phyloP scores from a whole-genome alignment of 2,888 invertebrate species.

The Drosophila nr. medialis region DNA sequence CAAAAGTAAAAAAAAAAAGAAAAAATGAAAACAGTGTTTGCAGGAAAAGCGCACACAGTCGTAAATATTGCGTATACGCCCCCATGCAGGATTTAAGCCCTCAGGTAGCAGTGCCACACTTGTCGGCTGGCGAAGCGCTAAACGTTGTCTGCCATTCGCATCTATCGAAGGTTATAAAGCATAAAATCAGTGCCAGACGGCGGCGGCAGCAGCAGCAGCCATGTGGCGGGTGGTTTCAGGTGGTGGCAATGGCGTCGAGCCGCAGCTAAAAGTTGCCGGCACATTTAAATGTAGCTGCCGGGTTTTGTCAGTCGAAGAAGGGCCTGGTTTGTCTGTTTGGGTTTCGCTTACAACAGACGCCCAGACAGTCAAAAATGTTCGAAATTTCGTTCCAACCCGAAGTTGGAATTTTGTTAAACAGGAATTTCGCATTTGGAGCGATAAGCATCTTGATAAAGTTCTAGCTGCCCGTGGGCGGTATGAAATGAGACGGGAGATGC shows the following conservation, averaged over 20 bases:
- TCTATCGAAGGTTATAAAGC: constrained; percentile 83
- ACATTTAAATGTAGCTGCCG: constrained; percentile 79
- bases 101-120: constrained; percentile 75
- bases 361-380: constrained; percentile 75
- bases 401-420: constrained; percentile 73
- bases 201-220: constrained; percentile 19
- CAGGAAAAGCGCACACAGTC: constrained; percentile 34
- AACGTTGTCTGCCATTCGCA: constrained; percentile 75
- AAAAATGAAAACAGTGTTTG: constrained; percentile 16
- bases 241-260: constrained; percentile 44
- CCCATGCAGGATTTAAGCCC: constrained; percentile 54
- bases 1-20: constrained; percentile 18
- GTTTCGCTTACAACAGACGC: constrained; percentile 50
- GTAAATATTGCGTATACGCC: constrained; percentile 70
- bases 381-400: constrained; percentile 58
- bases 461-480: constrained; percentile 39
- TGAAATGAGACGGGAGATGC: constrained; percentile 8
- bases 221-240: constrained; percentile 30
- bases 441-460: constrained; percentile 82
- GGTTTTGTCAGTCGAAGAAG: constrained; percentile 40
- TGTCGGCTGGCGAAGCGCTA: constrained; percentile 68
- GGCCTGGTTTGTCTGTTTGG: constrained; percentile 39
- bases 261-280: constrained; percentile 67
- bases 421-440: constrained; percentile 81
- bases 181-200: constrained; percentile 82